These are phyloP conservation scores for Glaucidium brasilianum DNA, from an alignment of 2,113 vertebrate genomes.

Conservation along the genomic window DNA sequence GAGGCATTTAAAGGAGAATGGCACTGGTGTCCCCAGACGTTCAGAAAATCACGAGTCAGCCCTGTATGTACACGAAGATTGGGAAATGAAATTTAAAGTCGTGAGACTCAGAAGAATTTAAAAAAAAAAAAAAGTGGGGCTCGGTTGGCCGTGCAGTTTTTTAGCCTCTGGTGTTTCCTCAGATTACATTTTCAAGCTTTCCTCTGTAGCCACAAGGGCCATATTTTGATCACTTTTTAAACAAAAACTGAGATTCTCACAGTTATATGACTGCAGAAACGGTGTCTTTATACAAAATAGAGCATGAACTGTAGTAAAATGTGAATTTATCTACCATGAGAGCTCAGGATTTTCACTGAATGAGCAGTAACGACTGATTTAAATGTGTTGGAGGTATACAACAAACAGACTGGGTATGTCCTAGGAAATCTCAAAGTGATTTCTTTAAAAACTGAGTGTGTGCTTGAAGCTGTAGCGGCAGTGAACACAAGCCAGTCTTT, in stretches of 20 bases:
- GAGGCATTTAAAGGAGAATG: background rate
- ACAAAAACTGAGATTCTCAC: background rate
- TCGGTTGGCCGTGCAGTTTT: background rate
- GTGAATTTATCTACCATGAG: background rate
- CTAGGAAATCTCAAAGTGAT: background rate
- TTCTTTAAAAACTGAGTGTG: background rate
- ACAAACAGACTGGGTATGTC: background rate
- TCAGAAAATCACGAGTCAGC: background rate
- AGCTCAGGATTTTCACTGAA: background rate
- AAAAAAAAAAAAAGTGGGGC: too few species aligned
- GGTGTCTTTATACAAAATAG: background rate
- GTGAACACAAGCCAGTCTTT: background rate
- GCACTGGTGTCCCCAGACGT: background rate
- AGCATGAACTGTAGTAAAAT: background rate
- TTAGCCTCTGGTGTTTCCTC: background rate
- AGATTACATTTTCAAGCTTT: background rate
- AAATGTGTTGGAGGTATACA: background rate
- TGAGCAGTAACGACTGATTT: background rate
- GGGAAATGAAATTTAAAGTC: background rate
- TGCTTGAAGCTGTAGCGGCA: background rate
- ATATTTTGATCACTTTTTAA: background rate
- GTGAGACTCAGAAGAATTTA: background rate
- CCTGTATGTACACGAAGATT: accelerated
- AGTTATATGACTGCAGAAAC: background rate
- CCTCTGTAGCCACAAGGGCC: background rate